Evolutionary conservation across 2,113 vertebrate genomes (phyloP), one percentile per base, ranked within the genome.

Genomic region (Chionomys nivalis): DNA sequence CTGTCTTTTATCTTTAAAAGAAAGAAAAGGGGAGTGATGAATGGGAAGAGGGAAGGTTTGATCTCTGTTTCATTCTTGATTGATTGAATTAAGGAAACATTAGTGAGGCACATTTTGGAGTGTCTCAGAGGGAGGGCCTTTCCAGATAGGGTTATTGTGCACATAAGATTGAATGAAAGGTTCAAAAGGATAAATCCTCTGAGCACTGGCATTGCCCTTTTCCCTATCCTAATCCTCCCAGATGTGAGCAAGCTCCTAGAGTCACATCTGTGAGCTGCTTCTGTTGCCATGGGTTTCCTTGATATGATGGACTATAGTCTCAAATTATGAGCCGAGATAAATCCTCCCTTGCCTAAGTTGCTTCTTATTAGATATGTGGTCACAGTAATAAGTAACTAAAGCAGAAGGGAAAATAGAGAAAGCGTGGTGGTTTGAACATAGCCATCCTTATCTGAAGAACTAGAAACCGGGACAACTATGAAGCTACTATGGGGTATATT

Each of bases 401-500:
- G 52, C 23, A 88, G 36, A 55, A 88, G 49, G 39, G 44, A 49
- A 87, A 86, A 39, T 26, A 88, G 23, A 24, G 11, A 39, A 47
- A 89, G 31, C 52, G 21, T 91, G 36, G 94, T 97, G 78, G 28
- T 90, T 96, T 42, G n/a, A 47, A 94, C 36, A 81, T 90, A 23
- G 11, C 6, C 95, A 31, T 97, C 95, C 91, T 0, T 95, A 0
- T 95, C 88, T 14, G 42, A 96, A 93, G 70, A 96, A 94, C 55
- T 97, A 78, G 63, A 94, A 65, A 96, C 61, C 95, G 96, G 81
- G 75, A 92, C 92, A 97, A 58, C 1, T 91, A 26, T 97, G 0
- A 2, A 1, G 39, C 95, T 98, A 79, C 47, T 94, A 44, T 97
- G 87, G 97, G 98, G 90, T 94, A 96, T 78, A 68, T 0, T 96